Conservation (phyloP, 2,888 invertebrate species). For the Drosophila kambysellisi region DNA sequence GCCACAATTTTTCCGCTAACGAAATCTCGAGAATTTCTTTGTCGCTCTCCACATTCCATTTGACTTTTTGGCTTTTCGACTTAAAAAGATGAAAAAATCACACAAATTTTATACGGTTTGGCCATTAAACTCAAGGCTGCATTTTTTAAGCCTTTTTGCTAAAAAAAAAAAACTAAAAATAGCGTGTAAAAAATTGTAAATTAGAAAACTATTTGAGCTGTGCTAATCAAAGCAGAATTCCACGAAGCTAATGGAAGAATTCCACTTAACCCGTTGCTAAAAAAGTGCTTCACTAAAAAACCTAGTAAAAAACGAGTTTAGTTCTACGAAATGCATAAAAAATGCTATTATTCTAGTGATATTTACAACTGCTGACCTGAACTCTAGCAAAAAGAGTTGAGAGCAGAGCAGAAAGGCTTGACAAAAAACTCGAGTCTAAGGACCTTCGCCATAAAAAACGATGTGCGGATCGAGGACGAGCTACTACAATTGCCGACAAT, state of each 20-base stretch:
- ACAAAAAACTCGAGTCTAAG: slow-evolving; percentile 47
- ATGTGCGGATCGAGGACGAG: slow-evolving; percentile 22
- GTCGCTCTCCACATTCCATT: slow-evolving; percentile 40
- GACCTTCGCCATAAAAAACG: slow-evolving; percentile 34
- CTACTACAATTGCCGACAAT: slow-evolving; percentile 43
- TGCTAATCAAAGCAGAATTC: slow-evolving; percentile 46
- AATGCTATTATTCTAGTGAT: slow-evolving; percentile 30
- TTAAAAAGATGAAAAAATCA: slow-evolving; percentile 37
- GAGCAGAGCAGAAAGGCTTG: slow-evolving; percentile 77
- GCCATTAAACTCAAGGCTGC: slow-evolving; percentile 55
- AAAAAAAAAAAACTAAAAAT: slow-evolving; percentile 4
- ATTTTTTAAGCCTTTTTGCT: slow-evolving; percentile 72
- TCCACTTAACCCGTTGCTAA: slow-evolving; percentile 61
- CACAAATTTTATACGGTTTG: slow-evolving; percentile 11
- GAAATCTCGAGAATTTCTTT: slow-evolving; percentile 19
- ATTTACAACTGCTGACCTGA: slow-evolving; percentile 41
- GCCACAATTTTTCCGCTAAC: slow-evolving; percentile 45
- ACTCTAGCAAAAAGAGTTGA: slow-evolving; percentile 69
- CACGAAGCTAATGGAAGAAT: slow-evolving; percentile 42
- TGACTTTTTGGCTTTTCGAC: slow-evolving; percentile 78
- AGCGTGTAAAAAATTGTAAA: slow-evolving; percentile 23
- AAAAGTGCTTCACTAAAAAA: slow-evolving; percentile 48
- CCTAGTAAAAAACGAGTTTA: slow-evolving; percentile 22
- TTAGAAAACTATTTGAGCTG: slow-evolving; percentile 22
- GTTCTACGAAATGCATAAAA: slow-evolving; percentile 57